Evolutionary conservation across 2,113 vertebrate species (phyloP), one percentile per base, ranked within the genome.

Genomic region (Malurus melanocephalus): DNA sequence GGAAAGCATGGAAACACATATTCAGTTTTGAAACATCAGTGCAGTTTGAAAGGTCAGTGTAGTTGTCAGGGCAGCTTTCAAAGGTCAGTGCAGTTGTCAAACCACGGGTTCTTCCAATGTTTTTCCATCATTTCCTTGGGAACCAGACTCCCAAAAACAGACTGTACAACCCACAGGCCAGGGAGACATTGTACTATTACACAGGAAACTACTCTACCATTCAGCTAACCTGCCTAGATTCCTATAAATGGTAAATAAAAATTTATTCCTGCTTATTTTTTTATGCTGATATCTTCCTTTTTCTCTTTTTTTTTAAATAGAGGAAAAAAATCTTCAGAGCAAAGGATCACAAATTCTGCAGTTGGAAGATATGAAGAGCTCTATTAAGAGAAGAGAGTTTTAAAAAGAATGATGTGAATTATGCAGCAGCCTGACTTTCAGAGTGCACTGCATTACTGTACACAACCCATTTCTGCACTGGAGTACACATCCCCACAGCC

Each of bases 211-310:
- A 33, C 40, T 12, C 1, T 15, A 43, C 42, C 88, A 60, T 30
- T 53, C 38, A 59, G 53, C 42, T 43, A 74, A 74, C 24, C 78
- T 56, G 28, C 53, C 40, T 64, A 75, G 22, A 85, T 87, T 91
- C 66, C 48, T 88, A 49, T 72, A 87, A 87, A 59, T 43, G 8
- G 5, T 56, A 89, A 95, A 91, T 62, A 90, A 91, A 86, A 88
- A 66, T 55, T 42, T n/a, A 75, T 87, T 85, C 77, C 28, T 49
- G 5, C 38, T 65, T 76, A 51, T 21, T 53, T 89, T 93, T 93
- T 77, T 55, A 94, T 69, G 43, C 30, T 45, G 52, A 27, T 32
- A 81, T 11, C 46, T 57, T 74, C 42, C 35, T 78, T 71, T 69
- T 57, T 16, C 33, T n/a, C 10, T 33, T 42, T 35, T 48, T 43